Base-by-base conservation (phyloP, 2,888 invertebrate species). In the Eristalis arbustorum region DNA sequence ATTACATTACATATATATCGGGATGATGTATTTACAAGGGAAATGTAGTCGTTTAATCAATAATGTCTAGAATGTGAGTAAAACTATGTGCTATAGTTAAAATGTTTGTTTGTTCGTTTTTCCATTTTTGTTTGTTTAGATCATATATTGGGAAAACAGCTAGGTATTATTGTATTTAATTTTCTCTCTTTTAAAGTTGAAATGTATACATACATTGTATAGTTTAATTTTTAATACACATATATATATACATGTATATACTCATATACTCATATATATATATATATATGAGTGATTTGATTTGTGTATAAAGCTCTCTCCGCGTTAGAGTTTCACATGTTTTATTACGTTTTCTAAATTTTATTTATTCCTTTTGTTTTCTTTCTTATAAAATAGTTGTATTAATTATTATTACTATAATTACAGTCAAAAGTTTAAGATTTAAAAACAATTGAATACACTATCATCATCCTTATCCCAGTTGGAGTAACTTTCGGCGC, bases 281-380 rank as follows among this genome's bases (percentile, higher is more conserved):
- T 61, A 28, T 73, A 56, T 80, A 73, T 56, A 49, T 67, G 59
- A 69, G 69, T 87, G 71, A 75, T 82, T 78, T 82, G 67, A 87
- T 78, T 83, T 77, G 75, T 77, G 75, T 83, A 82, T 87, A 87
- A 87, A 87, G 87, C 87, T 87, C 82, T 87, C 64, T 87, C 72
- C 78, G 77, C 77, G 71, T 80, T 67, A 80, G 42, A 75, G 71
- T 74, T 82, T 25, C 11, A 69, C 64, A n/a, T n/a, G n/a, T 68
- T 72, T 42, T n/a, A 4, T 42, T 42, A n/a, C n/a, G 49, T n/a
- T 49, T 49, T 18, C 49, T 49, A 49, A 49, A 49, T n/a, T 49
- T 18, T 8, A 49, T 5, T 84, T 64, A 31, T 64, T 64, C 5
- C 5, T 31, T n/a, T 31, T 31, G 31, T 37, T 61, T 59, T 28